These are phyloP conservation scores for Hydra vulgaris DNA, from an alignment of 30 jellyfish, hydroid and myxozoan genomes.

Conservation along the genomic window DNA sequence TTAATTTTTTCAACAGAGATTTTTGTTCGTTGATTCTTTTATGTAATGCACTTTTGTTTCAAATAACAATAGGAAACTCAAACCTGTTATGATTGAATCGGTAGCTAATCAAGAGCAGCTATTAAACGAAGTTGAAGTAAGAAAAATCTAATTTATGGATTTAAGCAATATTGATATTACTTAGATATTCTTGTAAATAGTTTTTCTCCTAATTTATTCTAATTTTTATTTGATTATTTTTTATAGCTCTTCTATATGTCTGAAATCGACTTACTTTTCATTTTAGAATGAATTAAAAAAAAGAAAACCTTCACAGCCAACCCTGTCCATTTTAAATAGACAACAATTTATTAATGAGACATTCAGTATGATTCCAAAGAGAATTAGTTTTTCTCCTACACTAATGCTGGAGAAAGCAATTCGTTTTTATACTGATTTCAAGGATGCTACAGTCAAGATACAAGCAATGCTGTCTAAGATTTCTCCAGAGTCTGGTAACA, in stretches of 20 bases:
- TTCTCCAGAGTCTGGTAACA: background rate
- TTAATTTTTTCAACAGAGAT: too few relatives aligned
- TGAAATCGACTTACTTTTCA: background rate
- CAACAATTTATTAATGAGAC: background rate
- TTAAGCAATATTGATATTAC: background rate
- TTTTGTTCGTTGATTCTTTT: too few relatives aligned
- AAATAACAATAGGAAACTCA: background rate
- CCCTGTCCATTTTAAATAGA: background rate
- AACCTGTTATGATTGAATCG: background rate
- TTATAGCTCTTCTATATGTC: background rate
- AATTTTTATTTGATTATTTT: background rate
- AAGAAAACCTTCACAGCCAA: background rate
- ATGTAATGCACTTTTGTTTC: background rate
- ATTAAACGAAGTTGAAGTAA: background rate
- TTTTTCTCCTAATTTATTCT: background rate
- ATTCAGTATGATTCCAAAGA: background rate
- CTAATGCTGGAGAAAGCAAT: background rate
- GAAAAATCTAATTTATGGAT: background rate
- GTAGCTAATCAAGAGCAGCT: background rate
- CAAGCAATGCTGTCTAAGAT: background rate
- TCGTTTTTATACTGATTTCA: background rate
- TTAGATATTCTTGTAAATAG: background rate
- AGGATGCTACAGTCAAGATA: background rate
- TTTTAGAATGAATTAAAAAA: background rate
- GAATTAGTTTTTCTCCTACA: background rate